Percentiles rank a stretch among this genome's conserved stretches.
Conservation (phyloP, 2,888 invertebrate species). For the Agriotes lineatus region DNA sequence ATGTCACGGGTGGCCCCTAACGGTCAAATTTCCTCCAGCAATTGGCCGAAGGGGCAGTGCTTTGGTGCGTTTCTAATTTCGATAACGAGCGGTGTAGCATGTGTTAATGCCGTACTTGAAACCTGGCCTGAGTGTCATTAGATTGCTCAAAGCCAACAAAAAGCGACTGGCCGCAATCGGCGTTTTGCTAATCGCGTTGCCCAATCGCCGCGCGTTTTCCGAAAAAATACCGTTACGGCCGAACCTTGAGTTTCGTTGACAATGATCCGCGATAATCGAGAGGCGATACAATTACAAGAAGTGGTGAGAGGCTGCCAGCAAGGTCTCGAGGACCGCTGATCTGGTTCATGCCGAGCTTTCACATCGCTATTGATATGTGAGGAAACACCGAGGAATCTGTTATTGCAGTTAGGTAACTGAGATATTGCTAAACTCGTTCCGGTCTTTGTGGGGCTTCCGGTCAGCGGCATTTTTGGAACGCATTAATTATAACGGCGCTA, state of each 20-base stretch:
- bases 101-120: slow-evolving; percentile 34
- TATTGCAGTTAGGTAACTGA: slow-evolving; percentile 37
- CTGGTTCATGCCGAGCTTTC: slow-evolving; percentile 39
- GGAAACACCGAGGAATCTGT: slow-evolving; percentile 33
- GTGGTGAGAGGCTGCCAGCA: slow-evolving; percentile 37
- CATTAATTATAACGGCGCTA: neutral
- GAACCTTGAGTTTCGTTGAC: slow-evolving; percentile 39
- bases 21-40: too few relatives aligned
- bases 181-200: slow-evolving; percentile 29
- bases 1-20: too few relatives aligned
- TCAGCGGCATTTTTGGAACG: slow-evolving; percentile 30
- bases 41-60: too few relatives aligned
- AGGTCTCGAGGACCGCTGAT: slow-evolving; percentile 40
- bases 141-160: slow-evolving; percentile 11
- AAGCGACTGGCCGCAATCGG: slow-evolving; percentile 17
- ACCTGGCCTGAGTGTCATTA: slow-evolving; percentile 11
- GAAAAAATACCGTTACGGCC: slow-evolving; percentile 13
- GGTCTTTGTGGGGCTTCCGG: slow-evolving; percentile 41
- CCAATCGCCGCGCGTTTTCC: slow-evolving; percentile 16
- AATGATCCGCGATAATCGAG: slow-evolving; percentile 36
- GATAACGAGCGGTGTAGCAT: slow-evolving; percentile 28
- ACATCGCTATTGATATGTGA: slow-evolving; percentile 37
- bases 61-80: slow-evolving; percentile 29
- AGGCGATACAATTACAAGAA: slow-evolving; percentile 31
- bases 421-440: slow-evolving; percentile 36